These are phyloP conservation scores for Margaritifera margaritifera DNA, from an alignment of 2,888 invertebrate species.

Conservation along the genomic window DNA sequence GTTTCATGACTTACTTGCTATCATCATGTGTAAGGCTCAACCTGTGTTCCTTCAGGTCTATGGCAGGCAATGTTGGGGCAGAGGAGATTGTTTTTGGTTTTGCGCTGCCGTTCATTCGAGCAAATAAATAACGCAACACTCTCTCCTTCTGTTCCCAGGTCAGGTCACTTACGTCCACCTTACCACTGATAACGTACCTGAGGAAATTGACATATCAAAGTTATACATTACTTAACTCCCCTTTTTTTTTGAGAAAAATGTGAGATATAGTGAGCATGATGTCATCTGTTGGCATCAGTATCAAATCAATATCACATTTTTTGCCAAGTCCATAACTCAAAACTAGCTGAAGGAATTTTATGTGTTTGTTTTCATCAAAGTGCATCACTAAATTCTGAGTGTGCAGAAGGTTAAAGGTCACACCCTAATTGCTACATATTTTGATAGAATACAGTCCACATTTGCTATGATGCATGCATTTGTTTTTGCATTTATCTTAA, in stretches of 20 bases:
- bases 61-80: constrained; percentile 44
- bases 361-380: too few species aligned
- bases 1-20: constrained; percentile 17
- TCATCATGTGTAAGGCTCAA: constrained; percentile 45
- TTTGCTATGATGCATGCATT: too few species aligned
- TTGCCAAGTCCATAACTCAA: too few species aligned
- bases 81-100: constrained; percentile 30
- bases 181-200: constrained; percentile 41
- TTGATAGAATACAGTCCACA: too few species aligned
- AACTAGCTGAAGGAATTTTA: too few species aligned
- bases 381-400: too few species aligned
- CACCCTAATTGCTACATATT: too few species aligned
- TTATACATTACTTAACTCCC: neutral
- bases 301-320: too few species aligned
- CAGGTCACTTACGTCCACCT: constrained; percentile 69
- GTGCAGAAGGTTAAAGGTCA: too few species aligned
- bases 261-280: too few species aligned
- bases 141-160: constrained; percentile 73
- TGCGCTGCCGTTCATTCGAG: constrained; percentile 66
- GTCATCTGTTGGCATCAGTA: too few species aligned
- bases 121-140: constrained; percentile 71
- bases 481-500: too few species aligned
- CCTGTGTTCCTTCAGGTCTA: constrained; percentile 38
- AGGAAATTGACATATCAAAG: neutral
- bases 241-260: neutral